Conservation (phyloP, 2,113 vertebrate genomes). For the Eleginops maclovinus region DNA sequence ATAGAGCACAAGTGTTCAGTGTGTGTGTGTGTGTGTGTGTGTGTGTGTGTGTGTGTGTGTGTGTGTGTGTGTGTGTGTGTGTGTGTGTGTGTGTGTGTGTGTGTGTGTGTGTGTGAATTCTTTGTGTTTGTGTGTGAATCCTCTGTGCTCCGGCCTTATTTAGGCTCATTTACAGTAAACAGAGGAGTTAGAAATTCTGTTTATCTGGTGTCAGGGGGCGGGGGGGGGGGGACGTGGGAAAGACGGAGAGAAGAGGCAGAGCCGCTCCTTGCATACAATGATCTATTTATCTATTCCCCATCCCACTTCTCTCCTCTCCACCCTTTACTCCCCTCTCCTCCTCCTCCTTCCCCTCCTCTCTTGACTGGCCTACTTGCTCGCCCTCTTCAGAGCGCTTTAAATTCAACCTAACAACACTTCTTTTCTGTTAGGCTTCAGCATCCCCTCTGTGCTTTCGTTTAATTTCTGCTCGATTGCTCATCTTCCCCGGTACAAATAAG, state of each 20-base stretch:
- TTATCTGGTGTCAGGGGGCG: slow-evolving; percentile 62
- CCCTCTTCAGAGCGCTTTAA: slow-evolving; percentile 71
- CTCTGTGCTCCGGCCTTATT: slow-evolving; percentile 72
- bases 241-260: slow-evolving; percentile 58
- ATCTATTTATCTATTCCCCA: slow-evolving; percentile 78
- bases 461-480: slow-evolving; percentile 63
- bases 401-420: slow-evolving; percentile 67
- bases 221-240: slow-evolving; percentile 59
- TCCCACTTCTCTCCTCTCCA: slow-evolving; percentile 53
- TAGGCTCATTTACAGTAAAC: slow-evolving; percentile 76
- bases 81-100: slow-evolving; percentile 11
- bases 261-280: slow-evolving; percentile 69
- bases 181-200: slow-evolving; percentile 75
- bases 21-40: slow-evolving; percentile 17
- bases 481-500: slow-evolving; percentile 61
- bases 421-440: slow-evolving; percentile 13
- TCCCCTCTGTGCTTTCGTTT: slow-evolving; percentile 47
- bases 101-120: slow-evolving; percentile 12
- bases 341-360: slow-evolving; percentile 66
- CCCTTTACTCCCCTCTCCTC: slow-evolving; percentile 63
- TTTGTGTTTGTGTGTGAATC: slow-evolving; percentile 54
- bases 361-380: slow-evolving; percentile 74
- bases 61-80: slow-evolving; percentile 21
- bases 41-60: slow-evolving; percentile 12
- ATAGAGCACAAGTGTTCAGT: slow-evolving; percentile 37